Conservation (phyloP, 1,140 invertebrate species). For the Paracyclopina nana region DNA sequence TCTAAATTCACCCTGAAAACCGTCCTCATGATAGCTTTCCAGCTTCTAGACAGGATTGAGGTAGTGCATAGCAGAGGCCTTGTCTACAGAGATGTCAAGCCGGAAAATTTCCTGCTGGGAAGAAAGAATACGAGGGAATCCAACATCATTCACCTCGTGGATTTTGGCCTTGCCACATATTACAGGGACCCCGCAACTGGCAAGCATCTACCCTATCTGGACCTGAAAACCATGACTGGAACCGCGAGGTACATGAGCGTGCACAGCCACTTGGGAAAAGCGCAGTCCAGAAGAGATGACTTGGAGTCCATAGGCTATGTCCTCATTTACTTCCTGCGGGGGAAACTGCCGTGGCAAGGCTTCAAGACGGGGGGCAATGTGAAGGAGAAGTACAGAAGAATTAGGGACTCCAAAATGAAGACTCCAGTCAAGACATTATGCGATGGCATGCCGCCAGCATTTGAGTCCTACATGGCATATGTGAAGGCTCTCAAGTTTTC, state of each 20-base stretch:
- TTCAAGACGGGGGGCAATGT: constrained; percentile 22
- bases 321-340: constrained; percentile 36
- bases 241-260: constrained; percentile 41
- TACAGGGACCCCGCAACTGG: constrained; percentile 38
- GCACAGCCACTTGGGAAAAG: constrained; percentile 38
- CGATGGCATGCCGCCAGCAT: constrained; percentile 5
- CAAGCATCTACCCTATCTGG: constrained; percentile 39
- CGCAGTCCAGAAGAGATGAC: constrained; percentile 39
- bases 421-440: constrained; percentile 2
- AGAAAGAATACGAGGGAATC: constrained; percentile 86
- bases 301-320: constrained; percentile 39
- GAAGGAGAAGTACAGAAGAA: constrained; percentile 13
- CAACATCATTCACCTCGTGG: constrained; percentile 97
- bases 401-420: constrained; percentile 13
- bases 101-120: constrained; percentile 98
- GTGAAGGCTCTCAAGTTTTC: constrained; percentile 2
- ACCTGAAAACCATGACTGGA: constrained; percentile 39
- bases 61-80: constrained; percentile 11
- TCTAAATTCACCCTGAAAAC: constrained; percentile 57
- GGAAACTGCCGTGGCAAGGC: constrained; percentile 35
- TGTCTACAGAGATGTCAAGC: constrained; percentile 69
- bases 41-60: constrained; percentile 24
- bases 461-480: constrained; percentile 5
- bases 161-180: constrained; percentile 43
- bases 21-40: constrained; percentile 54